Base-by-base conservation (phyloP, 2,797 vertebrate genomes). In the Cyprinella venusta region DNA sequence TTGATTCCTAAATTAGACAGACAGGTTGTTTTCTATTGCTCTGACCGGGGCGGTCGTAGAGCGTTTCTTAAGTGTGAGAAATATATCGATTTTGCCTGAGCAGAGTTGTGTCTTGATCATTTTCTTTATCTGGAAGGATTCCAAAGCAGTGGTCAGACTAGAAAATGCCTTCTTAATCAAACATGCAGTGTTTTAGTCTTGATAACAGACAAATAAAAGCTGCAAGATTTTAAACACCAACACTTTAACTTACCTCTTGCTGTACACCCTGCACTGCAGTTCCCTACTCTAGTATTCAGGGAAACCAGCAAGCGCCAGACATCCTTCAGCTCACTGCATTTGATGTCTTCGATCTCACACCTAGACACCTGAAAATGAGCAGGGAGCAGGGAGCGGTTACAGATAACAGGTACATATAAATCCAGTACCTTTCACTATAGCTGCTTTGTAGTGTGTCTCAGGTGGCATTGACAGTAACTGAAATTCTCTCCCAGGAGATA, bases 1-100 rank as follows among this genome's bases (percentile, higher is more conserved):
- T 84, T 88, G 84, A 87, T 69, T 86, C 80, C 84, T 65, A 65
- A 81, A 86, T 77, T 68, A 85, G 80, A 82, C 82, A 79, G 79
- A 82, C 76, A 67, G 84, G 85, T 83, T 72, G 82, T 82, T 84
- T 77, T 84, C 76, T 80, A 76, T 82, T 45, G 54, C 76, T 79
- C 52, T 79, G 79, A 86, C 75, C 10, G 72, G 84, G 69, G 24
- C 33, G 12, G 45, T 59, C 52, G 3, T 40, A 52, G 26, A 59
- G 80, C 75, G 65, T 74, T 78, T 88, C 80, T 71, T 71, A 65
- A 80, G 81, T 68, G 78, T 36, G 70, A 81, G 40, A 69, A 85
- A 86, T 88, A 68, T 87, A 80, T 87, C 45, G 78, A 88, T 83
- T 85, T 81, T 68, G 33, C 59, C 59, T 64, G 80, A 86, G 84